Evolutionary conservation across 2,797 vertebrate species (phyloP).

Genomic region (Hemibagrus guttatus): DNA sequence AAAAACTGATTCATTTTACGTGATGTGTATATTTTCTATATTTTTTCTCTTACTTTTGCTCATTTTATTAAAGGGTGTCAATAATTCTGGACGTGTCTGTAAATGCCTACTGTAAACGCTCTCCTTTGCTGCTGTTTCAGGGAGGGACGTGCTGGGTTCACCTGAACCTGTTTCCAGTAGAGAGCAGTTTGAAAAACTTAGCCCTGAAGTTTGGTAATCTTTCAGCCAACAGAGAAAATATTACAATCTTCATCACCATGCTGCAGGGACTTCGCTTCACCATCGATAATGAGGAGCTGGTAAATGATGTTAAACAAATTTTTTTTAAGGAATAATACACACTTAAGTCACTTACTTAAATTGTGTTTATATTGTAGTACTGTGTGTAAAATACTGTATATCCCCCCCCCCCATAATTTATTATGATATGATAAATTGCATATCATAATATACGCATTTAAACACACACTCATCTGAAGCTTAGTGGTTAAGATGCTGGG

Average conservation of each 20-base stretch:
- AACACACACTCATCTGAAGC: too few species aligned
- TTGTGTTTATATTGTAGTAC: background rate
- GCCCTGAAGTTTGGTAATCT: slow-evolving; percentile 73
- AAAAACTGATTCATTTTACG: background rate
- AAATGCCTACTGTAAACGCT: background rate
- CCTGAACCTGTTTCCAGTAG: slow-evolving; percentile 77
- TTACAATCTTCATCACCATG: slow-evolving; percentile 77
- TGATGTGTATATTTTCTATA: background rate
- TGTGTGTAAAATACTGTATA: too few species aligned
- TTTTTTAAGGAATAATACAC: background rate
- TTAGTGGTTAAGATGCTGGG: too few species aligned
- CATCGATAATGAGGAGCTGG: slow-evolving; percentile 75
- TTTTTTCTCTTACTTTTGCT: background rate
- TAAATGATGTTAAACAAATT: slow-evolving; percentile 43
- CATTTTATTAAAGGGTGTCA: background rate
- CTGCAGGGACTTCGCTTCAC: slow-evolving; percentile 77
- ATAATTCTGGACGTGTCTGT: background rate
- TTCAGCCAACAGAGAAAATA: slow-evolving; percentile 78
- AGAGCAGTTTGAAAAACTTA: slow-evolving; percentile 75
- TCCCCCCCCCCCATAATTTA: too few species aligned
- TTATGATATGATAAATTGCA: too few species aligned
- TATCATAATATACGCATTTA: too few species aligned
- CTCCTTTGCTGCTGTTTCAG: slow-evolving; percentile 53
- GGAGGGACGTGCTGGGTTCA: slow-evolving; percentile 78
- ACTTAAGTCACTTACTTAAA: background rate